Conservation (phyloP, 2,113 vertebrate species). For the Chinchilla lanigera region DNA sequence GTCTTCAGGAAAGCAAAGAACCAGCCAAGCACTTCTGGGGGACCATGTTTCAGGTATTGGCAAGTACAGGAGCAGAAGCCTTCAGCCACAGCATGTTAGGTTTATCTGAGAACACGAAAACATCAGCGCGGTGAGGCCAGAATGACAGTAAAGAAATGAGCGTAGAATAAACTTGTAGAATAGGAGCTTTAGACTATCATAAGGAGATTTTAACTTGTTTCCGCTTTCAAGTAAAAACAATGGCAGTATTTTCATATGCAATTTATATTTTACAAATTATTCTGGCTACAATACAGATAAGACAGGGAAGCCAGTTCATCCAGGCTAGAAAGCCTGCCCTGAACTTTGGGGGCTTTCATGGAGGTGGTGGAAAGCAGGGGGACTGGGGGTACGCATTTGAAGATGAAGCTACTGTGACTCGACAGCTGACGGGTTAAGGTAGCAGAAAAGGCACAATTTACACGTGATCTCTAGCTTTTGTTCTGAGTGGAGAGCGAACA, state of each 20-base stretch:
- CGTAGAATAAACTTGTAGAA: background rate
- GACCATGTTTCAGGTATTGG: background rate
- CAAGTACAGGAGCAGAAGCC: background rate
- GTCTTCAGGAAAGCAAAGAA: background rate
- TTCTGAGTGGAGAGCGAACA: background rate
- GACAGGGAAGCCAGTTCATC: background rate
- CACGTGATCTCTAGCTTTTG: background rate
- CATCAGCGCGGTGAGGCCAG: background rate
- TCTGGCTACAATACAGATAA: background rate
- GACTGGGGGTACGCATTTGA: background rate
- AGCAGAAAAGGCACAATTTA: background rate
- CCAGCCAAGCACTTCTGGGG: background rate
- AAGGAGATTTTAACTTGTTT: background rate
- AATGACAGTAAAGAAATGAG: background rate
- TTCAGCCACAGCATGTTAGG: background rate
- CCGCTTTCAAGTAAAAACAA: background rate
- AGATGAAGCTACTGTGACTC: background rate
- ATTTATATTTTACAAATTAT: background rate
- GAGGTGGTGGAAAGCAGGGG: background rate
- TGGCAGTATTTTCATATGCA: background rate
- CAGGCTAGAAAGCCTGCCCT: background rate
- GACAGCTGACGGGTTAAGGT: background rate
- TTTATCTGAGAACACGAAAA: conserved; percentile 19
- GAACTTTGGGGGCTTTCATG: background rate
- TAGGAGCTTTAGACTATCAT: background rate